Conservation (phyloP, 2,113 vertebrate species). For the Urocynchramus pylzowi region DNA sequence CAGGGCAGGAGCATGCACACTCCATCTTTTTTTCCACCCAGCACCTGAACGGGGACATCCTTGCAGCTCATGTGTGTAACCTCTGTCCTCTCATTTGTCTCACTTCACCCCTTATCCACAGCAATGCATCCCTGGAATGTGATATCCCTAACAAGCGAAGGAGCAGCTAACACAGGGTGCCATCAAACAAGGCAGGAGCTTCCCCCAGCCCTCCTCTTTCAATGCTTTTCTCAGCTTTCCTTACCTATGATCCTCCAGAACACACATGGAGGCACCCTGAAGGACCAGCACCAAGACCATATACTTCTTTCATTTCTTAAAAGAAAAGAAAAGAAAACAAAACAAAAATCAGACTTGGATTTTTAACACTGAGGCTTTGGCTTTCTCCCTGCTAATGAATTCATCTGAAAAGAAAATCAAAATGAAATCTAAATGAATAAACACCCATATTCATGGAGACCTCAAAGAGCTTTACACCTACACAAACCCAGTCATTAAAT, state of each 20-base stretch:
- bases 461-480: constrained; percentile 18
- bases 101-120: not conserved
- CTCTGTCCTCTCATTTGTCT: not conserved
- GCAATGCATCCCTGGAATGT: not conserved
- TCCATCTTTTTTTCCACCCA: not conserved
- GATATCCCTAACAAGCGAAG: not conserved
- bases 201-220: not conserved
- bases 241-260: not conserved
- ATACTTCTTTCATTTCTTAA: not conserved
- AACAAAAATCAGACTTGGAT: not conserved
- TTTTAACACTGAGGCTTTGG: not conserved
- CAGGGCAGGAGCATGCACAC: not conserved
- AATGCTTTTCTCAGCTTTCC: not conserved
- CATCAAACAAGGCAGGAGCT: not conserved
- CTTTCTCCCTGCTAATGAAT: not conserved
- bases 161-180: not conserved
- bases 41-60: not conserved
- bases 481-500: not conserved
- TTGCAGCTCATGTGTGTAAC: not conserved
- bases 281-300: not conserved
- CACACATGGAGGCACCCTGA: not conserved
- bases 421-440: not conserved
- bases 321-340: not conserved
- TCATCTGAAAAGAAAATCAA: not conserved
- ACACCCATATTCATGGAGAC: not conserved